phyloP scores from a whole-genome alignment of 2,888 invertebrate species.

The Baronia brevicornis region DNA sequence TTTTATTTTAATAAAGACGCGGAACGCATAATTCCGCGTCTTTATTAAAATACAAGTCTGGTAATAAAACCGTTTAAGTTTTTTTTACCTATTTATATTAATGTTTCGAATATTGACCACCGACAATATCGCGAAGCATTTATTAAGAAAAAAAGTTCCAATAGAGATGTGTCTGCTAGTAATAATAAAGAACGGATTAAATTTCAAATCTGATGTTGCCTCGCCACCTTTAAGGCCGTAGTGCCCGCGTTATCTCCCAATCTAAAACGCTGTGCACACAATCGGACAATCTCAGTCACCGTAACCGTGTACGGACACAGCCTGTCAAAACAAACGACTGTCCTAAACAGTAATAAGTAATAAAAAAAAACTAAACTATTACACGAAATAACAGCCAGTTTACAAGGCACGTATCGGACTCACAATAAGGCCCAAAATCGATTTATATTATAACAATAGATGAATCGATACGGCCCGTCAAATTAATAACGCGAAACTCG shows the following conservation, averaged over 20 bases:
- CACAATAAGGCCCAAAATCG: slow-evolving; percentile 28
- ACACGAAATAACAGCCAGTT: slow-evolving; percentile 14
- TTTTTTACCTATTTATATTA: too few relatives aligned
- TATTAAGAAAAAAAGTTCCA: too few relatives aligned
- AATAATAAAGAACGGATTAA: too few relatives aligned
- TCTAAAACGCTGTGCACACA: slow-evolving; percentile 62
- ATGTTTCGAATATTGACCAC: too few relatives aligned
- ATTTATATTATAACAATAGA: slow-evolving; percentile 22
- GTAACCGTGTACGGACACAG: slow-evolving; percentile 62
- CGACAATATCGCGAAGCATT: too few relatives aligned
- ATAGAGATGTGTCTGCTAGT: too few relatives aligned
- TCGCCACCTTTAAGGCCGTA: slow-evolving; percentile 28
- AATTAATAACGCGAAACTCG: slow-evolving; percentile 45
- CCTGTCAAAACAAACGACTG: slow-evolving; percentile 68
- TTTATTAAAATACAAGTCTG: too few relatives aligned
- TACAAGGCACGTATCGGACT: slow-evolving; percentile 25
- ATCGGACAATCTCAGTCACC: slow-evolving; percentile 67
- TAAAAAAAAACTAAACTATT: slow-evolving; percentile 24
- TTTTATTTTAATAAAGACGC: too few relatives aligned
- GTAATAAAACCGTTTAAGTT: too few relatives aligned
- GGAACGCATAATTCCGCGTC: too few relatives aligned
- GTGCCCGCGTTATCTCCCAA: slow-evolving; percentile 44
- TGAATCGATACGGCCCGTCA: slow-evolving; percentile 52
- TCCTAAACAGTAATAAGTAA: slow-evolving; percentile 33
- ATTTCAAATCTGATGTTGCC: too few relatives aligned